Percentiles rank a stretch among this genome's conserved stretches.
phyloP scores from a whole-genome alignment of 2,888 invertebrate genomes.

The Metellina segmentata region DNA sequence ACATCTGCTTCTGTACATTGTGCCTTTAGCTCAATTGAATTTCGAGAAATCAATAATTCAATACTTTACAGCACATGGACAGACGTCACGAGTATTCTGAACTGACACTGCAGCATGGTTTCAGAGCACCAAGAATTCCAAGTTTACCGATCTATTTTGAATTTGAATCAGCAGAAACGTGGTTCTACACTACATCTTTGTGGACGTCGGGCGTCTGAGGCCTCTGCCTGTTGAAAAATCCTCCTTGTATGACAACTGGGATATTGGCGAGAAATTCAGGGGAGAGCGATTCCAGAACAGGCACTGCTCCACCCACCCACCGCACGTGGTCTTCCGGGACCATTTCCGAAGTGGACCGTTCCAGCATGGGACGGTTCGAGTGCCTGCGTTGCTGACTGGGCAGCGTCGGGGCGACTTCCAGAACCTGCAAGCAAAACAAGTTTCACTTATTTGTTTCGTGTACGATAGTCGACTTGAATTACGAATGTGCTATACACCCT shows the following conservation, averaged over 20 bases:
- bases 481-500: too few relatives aligned
- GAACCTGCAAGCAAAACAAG: slow-evolving; percentile 24
- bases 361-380: slow-evolving; percentile 45
- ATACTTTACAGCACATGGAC: too few relatives aligned
- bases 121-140: too few relatives aligned
- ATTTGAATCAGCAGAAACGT: background rate
- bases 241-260: slow-evolving; percentile 54
- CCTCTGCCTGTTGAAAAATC: slow-evolving; percentile 59
- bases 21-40: too few relatives aligned
- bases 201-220: background rate
- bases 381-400: slow-evolving; percentile 51
- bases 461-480: too few relatives aligned
- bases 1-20: too few relatives aligned
- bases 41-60: too few relatives aligned
- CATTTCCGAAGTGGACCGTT: slow-evolving; percentile 68
- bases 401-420: slow-evolving; percentile 67
- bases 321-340: slow-evolving; percentile 49
- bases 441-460: too few relatives aligned
- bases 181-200: background rate
- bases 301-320: slow-evolving; percentile 67
- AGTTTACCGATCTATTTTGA: background rate
- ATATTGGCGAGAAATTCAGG: slow-evolving; percentile 69
- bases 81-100: too few relatives aligned
- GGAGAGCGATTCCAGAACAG: slow-evolving; percentile 57
- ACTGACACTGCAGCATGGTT: too few relatives aligned